Base-by-base conservation (phyloP, 2,888 invertebrate genomes). In the Cheilosia vernalis region DNA sequence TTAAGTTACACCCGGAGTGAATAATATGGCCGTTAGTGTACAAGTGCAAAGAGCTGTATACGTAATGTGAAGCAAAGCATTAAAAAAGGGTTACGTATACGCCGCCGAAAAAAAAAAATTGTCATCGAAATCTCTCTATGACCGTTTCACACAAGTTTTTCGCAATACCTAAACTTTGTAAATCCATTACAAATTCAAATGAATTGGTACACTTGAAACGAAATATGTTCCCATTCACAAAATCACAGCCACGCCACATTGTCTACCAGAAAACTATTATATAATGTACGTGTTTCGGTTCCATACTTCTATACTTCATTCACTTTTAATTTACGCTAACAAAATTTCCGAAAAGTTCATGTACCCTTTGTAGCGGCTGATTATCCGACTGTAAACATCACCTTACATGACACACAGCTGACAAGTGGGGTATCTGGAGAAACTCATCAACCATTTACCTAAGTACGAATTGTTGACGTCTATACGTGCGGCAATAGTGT, bases 351-450 rank as follows among this genome's bases (percentile, higher is more conserved):
- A 24, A 51, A 19, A 67, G 42, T 53, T 42, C 53, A 42, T 17
- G 24, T 15, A 42, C 40, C 53, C 42, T 42, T 24, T 21, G 17
- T 42, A 42, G n/a, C 30, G 51, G n/a, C 27, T 6, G 19, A 33
- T 64, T 56, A 69, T 69, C 56, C 56, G 69, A 33, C 69, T 55
- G 69, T 21, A 56, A 69, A 56, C 56, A 27, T 55, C 44, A 27
- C 19, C 15, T 56, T 13, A 53, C 66, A 66, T 9, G 40, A 44
- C 21, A 44, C 17, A 17, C 49, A 56, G 17, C 13, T 37, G 4
- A 17, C 49, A 56, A 44, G 4, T 37, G 13, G 37, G 37, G 13
- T 37, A 17, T 17, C 47, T 76, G 53, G 58, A 42, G 76, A 70
- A 70, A 81, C 49, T 47, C 30, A 2, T 2, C 55, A 2, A 5